Conservation (phyloP, 2,888 invertebrate genomes). For the Polylopha cassiicola region DNA sequence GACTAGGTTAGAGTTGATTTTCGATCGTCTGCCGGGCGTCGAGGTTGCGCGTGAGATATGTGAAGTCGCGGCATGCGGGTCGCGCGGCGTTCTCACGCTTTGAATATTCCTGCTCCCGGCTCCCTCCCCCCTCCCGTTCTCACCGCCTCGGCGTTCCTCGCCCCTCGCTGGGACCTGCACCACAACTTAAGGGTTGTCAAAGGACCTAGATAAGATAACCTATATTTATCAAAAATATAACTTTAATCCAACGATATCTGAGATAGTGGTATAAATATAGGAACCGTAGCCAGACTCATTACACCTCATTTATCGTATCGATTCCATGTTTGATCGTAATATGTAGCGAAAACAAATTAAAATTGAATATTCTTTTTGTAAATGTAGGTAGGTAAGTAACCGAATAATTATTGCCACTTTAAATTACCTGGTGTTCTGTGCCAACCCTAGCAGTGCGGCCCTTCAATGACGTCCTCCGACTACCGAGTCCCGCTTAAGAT, state of each 20-base stretch:
- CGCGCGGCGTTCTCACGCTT: conserved; percentile 76
- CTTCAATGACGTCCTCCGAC: conserved; percentile 68
- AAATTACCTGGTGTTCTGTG: not conserved
- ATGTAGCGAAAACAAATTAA: too few species aligned
- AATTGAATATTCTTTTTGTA: too few species aligned
- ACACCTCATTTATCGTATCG: too few species aligned
- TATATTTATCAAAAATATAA: too few species aligned
- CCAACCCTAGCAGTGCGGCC: conserved; percentile 38
- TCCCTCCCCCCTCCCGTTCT: conserved; percentile 38
- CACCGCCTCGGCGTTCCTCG: conserved; percentile 29
- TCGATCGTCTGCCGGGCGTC: conserved; percentile 35
- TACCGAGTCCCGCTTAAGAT: conserved; percentile 61
- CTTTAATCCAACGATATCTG: too few species aligned
- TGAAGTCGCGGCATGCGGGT: conserved; percentile 76
- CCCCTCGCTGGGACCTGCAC: conserved; percentile 32
- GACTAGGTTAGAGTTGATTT: conserved; percentile 42
- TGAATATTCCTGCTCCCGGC: conserved; percentile 74
- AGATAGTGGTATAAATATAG: too few species aligned
- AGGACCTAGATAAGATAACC: conserved; percentile 1
- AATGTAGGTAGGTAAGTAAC: too few species aligned
- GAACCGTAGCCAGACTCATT: too few species aligned
- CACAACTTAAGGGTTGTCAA: conserved; percentile 28
- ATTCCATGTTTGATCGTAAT: too few species aligned
- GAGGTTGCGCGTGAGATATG: conserved; percentile 77
- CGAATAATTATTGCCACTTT: too few species aligned